These are phyloP conservation scores for Drosophila melanica DNA, from an alignment of 1,140 invertebrate species.

Conservation along the genomic window DNA sequence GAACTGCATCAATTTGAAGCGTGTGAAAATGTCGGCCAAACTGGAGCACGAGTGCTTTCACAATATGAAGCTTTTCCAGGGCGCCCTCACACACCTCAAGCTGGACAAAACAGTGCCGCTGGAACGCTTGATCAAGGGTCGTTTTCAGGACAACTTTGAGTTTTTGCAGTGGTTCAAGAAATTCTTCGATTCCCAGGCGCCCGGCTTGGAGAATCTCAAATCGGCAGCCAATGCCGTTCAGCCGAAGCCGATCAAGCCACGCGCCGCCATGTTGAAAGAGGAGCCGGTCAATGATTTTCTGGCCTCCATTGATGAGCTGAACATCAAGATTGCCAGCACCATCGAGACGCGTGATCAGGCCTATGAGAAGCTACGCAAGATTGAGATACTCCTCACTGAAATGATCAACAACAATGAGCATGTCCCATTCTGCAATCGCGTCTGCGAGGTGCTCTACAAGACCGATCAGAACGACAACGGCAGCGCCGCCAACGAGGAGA, in stretches of 20 bases:
- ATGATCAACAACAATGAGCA: slow-evolving; percentile 33
- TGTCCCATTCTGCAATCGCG: slow-evolving; percentile 54
- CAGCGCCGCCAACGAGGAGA: not conserved
- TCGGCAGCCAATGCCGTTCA: slow-evolving; percentile 40
- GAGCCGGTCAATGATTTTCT: slow-evolving; percentile 16
- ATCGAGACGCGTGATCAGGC: slow-evolving; percentile 52
- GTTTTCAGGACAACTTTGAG: slow-evolving; percentile 99
- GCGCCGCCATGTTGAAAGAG: slow-evolving; percentile 30
- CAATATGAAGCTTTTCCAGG: slow-evolving; percentile 99
- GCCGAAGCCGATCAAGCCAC: slow-evolving; percentile 51
- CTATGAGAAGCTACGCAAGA: slow-evolving; percentile 58
- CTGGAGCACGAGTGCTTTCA: slow-evolving; percentile 99
- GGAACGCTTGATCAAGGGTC: slow-evolving; percentile 95
- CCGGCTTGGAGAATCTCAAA: slow-evolving; percentile 63
- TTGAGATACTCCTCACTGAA: slow-evolving; percentile 54
- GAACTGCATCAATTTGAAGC: slow-evolving; percentile 94
- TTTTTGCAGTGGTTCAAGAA: slow-evolving; percentile 99
- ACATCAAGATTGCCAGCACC: slow-evolving; percentile 3
- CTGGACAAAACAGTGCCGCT: slow-evolving; percentile 96
- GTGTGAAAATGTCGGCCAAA: slow-evolving; percentile 98
- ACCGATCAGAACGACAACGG: slow-evolving; percentile 20
- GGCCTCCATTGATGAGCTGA: slow-evolving; percentile 33
- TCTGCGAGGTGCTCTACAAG: slow-evolving; percentile 55
- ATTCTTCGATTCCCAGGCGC: slow-evolving; percentile 96
- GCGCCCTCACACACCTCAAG: slow-evolving; percentile 96